These are phyloP conservation scores for Prochilodus magdalenae DNA, from an alignment of 2,113 vertebrate species.

Conservation along the genomic window DNA sequence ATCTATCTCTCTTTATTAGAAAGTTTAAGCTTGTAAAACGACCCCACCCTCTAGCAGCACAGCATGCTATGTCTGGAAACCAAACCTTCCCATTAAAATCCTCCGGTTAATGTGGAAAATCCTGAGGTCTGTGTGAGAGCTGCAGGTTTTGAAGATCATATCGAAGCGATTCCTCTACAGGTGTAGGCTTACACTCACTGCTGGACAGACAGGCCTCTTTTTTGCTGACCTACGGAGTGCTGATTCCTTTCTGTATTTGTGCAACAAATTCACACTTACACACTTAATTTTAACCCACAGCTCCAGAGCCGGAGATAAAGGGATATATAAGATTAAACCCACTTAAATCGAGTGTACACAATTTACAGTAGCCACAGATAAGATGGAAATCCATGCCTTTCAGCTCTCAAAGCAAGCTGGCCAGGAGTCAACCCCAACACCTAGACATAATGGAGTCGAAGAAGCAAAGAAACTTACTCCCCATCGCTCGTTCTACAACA, in stretches of 20 bases:
- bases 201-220: background rate
- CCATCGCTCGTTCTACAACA: too few relatives aligned
- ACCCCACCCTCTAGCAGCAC: constrained; percentile 12
- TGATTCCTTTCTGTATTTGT: background rate
- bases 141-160: background rate
- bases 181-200: background rate
- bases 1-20: background rate
- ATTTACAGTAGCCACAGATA: too few relatives aligned
- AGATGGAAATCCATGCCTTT: too few relatives aligned
- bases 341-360: too few relatives aligned
- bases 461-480: too few relatives aligned
- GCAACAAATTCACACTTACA: too few relatives aligned
- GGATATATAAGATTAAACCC: too few relatives aligned
- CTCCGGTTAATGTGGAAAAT: constrained; percentile 25
- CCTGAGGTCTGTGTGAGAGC: background rate
- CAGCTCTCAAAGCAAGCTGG: too few relatives aligned
- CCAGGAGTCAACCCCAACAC: too few relatives aligned
- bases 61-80: constrained; percentile 34
- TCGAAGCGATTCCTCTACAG: background rate
- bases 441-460: too few relatives aligned
- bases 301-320: too few relatives aligned
- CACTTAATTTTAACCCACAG: background rate
- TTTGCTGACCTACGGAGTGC: background rate
- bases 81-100: constrained; percentile 9
- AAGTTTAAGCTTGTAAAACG: constrained; percentile 4